Percentiles rank a stretch among this genome's conserved stretches.
These are phyloP conservation scores for Chrosomus eos DNA, from an alignment of 2,797 vertebrate genomes.

Conservation along the genomic window DNA sequence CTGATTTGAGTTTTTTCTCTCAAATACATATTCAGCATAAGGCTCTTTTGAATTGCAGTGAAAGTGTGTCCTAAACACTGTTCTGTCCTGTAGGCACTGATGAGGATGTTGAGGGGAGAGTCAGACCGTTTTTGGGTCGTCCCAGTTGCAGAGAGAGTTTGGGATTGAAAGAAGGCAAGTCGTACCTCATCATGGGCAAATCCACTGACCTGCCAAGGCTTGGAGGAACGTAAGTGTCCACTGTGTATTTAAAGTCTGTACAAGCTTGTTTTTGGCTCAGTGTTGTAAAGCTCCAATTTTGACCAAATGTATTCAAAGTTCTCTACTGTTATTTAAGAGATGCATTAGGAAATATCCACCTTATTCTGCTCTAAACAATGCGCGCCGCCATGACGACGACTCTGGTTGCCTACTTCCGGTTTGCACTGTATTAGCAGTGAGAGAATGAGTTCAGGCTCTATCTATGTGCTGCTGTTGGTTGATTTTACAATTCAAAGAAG, in stretches of 20 bases:
- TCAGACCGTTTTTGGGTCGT: slow-evolving; percentile 67
- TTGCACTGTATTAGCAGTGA: too few relatives aligned
- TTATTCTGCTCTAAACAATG: too few relatives aligned
- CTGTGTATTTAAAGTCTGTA: not conserved
- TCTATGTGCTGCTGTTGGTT: too few relatives aligned
- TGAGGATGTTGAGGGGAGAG: slow-evolving; percentile 41
- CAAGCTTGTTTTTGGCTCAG: not conserved
- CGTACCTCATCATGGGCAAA: slow-evolving; percentile 77
- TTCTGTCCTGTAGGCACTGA: slow-evolving; percentile 68
- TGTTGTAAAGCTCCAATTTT: not conserved
- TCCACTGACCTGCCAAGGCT: slow-evolving; percentile 62
- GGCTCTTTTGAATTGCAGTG: not conserved
- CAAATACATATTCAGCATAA: not conserved
- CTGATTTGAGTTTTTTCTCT: not conserved
- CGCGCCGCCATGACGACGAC: too few relatives aligned
- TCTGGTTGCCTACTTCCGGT: too few relatives aligned
- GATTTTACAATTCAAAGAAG: too few relatives aligned
- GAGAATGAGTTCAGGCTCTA: too few relatives aligned
- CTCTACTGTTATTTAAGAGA: not conserved
- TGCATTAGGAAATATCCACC: not conserved
- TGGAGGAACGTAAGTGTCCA: slow-evolving; percentile 35
- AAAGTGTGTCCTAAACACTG: not conserved
- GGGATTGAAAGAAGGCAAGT: slow-evolving; percentile 48
- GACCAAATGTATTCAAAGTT: not conserved
- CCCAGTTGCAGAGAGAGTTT: slow-evolving; percentile 68